A percentile compares a stretch with the other conserved stretches of the same genome.
These are phyloP conservation scores for Hydropotes inermis DNA, from an alignment of 2,113 vertebrate genomes.

Conservation along the genomic window DNA sequence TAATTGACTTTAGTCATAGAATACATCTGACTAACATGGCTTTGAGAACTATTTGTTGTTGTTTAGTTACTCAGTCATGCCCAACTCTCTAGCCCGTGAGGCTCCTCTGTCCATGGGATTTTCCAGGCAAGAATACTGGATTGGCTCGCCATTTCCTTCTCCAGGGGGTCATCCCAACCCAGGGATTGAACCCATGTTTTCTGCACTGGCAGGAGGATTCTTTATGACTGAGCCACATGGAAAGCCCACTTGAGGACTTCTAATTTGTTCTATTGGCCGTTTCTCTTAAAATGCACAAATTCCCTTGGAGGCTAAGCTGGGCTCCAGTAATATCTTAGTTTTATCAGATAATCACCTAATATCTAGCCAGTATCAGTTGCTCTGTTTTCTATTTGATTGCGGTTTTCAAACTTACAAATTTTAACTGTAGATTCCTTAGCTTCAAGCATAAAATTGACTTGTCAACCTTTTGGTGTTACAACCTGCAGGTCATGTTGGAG, in stretches of 20 bases:
- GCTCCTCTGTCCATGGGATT: background rate
- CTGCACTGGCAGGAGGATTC: background rate
- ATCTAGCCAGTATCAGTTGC: background rate
- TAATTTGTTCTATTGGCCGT: conserved; percentile 4
- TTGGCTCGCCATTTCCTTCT: background rate
- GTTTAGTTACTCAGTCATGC: background rate
- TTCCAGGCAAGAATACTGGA: background rate
- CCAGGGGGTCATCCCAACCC: background rate
- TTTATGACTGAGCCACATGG: background rate
- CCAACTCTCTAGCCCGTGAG: background rate
- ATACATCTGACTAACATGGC: background rate
- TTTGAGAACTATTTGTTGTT: background rate
- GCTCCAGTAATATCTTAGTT: background rate
- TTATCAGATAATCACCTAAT: conserved; percentile 24
- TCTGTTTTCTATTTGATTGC: background rate
- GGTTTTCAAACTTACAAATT: background rate
- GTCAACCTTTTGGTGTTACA: background rate
- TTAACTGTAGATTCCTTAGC: background rate
- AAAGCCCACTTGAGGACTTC: background rate
- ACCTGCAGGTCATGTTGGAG: background rate
- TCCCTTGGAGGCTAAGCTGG: background rate
- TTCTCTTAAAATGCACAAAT: conserved; percentile 18
- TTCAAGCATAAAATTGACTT: background rate
- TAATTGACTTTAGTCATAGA: conserved; percentile 9
- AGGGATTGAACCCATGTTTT: background rate